These are phyloP conservation scores for Callipepla californica DNA, from an alignment of 2,113 vertebrate species.

Conservation along the genomic window DNA sequence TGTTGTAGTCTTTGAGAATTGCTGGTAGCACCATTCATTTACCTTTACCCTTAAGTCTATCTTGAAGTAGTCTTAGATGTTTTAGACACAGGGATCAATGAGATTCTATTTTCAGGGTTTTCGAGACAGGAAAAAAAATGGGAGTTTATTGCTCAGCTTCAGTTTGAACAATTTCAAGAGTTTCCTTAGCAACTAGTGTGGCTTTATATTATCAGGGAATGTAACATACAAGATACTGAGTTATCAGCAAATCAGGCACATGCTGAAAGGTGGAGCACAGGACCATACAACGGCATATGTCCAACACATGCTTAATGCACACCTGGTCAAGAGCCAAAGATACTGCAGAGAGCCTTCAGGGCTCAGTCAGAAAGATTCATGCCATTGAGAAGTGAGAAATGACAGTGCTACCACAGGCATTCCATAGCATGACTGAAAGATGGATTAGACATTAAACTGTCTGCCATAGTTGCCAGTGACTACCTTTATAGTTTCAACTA, in stretches of 20 bases:
- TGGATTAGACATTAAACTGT: background rate
- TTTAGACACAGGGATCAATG: background rate
- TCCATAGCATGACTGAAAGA: background rate
- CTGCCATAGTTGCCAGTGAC: background rate
- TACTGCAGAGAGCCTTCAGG: background rate
- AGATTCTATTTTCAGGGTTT: background rate
- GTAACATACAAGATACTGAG: background rate
- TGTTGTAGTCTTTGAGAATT: background rate
- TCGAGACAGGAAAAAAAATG: background rate
- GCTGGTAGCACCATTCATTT: background rate
- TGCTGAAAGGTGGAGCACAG: background rate
- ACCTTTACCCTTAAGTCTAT: background rate
- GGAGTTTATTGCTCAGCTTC: background rate
- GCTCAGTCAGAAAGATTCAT: background rate
- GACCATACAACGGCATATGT: background rate
- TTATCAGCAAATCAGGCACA: no score
- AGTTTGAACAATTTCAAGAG: background rate
- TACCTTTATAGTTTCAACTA: background rate
- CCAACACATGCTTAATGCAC: background rate
- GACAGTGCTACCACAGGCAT: background rate
- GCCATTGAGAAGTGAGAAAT: background rate
- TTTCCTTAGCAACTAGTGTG: background rate
- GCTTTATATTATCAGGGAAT: background rate
- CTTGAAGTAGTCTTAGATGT: background rate
- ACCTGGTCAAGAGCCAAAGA: background rate